Base-by-base conservation (phyloP, 2,888 invertebrate genomes). In the Furcula furcula region DNA sequence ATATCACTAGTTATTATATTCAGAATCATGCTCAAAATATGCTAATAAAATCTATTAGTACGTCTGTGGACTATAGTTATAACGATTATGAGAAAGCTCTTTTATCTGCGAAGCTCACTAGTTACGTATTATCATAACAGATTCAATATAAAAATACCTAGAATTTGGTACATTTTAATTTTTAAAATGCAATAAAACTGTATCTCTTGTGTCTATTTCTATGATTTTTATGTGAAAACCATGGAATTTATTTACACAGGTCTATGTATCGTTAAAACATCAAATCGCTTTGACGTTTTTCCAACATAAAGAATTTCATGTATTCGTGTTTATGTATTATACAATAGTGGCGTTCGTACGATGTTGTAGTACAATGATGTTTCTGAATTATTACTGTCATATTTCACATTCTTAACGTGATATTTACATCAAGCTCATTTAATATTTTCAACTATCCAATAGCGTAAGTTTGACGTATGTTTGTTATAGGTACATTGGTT, bases 131-230 rank as follows among this genome's bases (percentile, higher is more conserved):
- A 2, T 29, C 32, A n/a, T 22, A 43, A 34, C 28, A 27, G 20
- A 18, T 46, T 23, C 26, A 43, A 38, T 9, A 39, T 31, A 21
- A 41, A 21, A 41, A 15, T 7, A 9, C 19, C 15, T n/a, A 34
- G 30, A n/a, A 30, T 36, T 40, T 20, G 31, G 23, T 34, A 34
- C 28, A 29, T 31, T 10, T 39, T 29, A 12, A 19, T 19, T 18
- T 26, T 45, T 48, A 36, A 52, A 53, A 43, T 23, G 37, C 32
- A 52, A 46, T 46, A 49, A 52, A 53, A 52, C 36, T 4, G 19
- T 14, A 32, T 15, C 42, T 35, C 46, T 46, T 52, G 31, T 51
- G 23, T 42, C 43, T 53, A 46, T 46, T 46, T 50, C 26, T 46
- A 34, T 40, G 33, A 31, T 22, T 46, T 51, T 46, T 38, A 38